Conservation (phyloP, 2,113 vertebrate genomes). For the Sphyrna mokarran region DNA sequence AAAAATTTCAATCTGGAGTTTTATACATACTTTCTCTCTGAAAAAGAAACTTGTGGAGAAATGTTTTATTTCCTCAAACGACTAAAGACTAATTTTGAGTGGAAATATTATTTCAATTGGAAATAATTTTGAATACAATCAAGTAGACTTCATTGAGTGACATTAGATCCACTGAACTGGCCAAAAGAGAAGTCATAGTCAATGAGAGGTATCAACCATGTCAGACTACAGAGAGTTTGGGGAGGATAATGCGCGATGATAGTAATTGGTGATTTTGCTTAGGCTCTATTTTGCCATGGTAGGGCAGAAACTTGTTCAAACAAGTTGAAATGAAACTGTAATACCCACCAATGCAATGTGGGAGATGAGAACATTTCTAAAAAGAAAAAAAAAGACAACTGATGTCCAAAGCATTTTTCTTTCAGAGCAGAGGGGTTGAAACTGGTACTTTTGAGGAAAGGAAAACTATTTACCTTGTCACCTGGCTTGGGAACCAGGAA, state of each 20-base stretch:
- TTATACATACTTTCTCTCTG: background rate
- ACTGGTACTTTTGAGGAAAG: too few relatives aligned
- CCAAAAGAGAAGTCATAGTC: background rate
- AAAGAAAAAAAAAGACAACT: too few relatives aligned
- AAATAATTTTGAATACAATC: background rate
- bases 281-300: too few relatives aligned
- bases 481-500: background rate
- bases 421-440: too few relatives aligned
- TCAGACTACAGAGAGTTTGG: background rate
- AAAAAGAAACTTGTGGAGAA: background rate
- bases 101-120: background rate
- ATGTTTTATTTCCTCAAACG: background rate
- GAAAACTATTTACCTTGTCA: too few relatives aligned
- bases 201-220: background rate
- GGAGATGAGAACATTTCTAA: too few relatives aligned
- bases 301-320: too few relatives aligned
- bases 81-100: background rate
- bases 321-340: too few relatives aligned
- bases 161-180: background rate
- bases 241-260: background rate
- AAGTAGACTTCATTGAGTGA: background rate
- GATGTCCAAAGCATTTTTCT: too few relatives aligned
- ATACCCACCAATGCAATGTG: too few relatives aligned
- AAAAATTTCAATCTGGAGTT: background rate
- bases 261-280: too few relatives aligned